Percentiles rank a stretch among this genome's conserved stretches.
phyloP scores from a whole-genome alignment of 1,140 invertebrate species.

The Cydia fagiglandana region DNA sequence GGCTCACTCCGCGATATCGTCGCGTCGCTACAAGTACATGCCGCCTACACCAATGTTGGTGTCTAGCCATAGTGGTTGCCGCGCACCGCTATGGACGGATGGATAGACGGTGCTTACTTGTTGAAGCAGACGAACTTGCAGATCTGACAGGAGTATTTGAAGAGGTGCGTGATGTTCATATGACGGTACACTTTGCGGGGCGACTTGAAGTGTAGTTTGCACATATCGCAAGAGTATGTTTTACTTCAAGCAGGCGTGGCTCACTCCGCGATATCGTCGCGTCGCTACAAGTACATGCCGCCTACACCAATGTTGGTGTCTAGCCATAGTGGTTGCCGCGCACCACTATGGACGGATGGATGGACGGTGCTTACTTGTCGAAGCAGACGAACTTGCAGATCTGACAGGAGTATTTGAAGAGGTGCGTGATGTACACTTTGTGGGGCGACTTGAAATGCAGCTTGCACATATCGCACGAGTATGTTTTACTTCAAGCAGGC shows the following conservation, averaged over 20 bases:
- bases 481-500: too few relatives aligned
- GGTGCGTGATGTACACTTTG: slow-evolving; percentile 63
- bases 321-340: too few relatives aligned
- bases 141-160: slow-evolving; percentile 61
- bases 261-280: too few relatives aligned
- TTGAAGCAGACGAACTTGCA: slow-evolving; percentile 59
- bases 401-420: slow-evolving; percentile 63
- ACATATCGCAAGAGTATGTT: slow-evolving; percentile 62
- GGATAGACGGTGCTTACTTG: slow-evolving; percentile 43
- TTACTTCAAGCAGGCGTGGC: too few relatives aligned
- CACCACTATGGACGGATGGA: too few relatives aligned
- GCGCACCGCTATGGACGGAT: too few relatives aligned
- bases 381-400: slow-evolving; percentile 56
- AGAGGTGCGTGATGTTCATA: slow-evolving; percentile 63
- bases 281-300: too few relatives aligned
- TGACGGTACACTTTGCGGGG: slow-evolving; percentile 68
- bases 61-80: too few relatives aligned
- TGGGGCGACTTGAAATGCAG: slow-evolving; percentile 54
- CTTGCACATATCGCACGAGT: slow-evolving; percentile 67
- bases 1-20: too few relatives aligned
- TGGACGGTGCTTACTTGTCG: slow-evolving; percentile 47
- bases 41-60: too few relatives aligned
- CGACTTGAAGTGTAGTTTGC: slow-evolving; percentile 59
- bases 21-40: too few relatives aligned
- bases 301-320: too few relatives aligned